Evolutionary conservation across 2,797 vertebrate genomes (phyloP), one percentile per base, ranked within the genome.

Genomic region (Coreius guichenoti): DNA sequence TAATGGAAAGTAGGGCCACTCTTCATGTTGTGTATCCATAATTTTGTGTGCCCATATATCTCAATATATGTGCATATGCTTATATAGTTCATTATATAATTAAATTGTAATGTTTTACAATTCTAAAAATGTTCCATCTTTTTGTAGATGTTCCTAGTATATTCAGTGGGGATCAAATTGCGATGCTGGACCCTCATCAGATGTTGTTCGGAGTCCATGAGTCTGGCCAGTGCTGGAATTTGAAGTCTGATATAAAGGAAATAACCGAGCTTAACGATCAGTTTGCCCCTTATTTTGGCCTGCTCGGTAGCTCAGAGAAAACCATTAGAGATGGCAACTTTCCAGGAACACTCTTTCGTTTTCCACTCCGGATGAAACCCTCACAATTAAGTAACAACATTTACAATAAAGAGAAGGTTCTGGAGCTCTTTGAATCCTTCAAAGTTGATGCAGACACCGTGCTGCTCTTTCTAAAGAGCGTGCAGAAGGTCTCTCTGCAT

Each of bases 111-210:
- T 31, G 17, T 54, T 68, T 68, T 31, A 45, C 12, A 81, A 81
- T 74, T 31, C 13, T 51, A 47, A 49, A 26, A 63, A 36, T 69
- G 39, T 47, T 29, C 56, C 29, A 2, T 75, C 1, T 69, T 9
- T 84, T 89, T 86, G 80, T 92, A 99, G 98, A 99, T 95, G 97
- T 98, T 84, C 98, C 98, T 82, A 98, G 98, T 92, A 99, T 99
- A 92, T 99, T 99, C 89, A 99, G 98, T 88, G 97, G 97, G 90
- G 97, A 99, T 90, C 98, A 99, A 93, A 99, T 99, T 91, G 98
- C 98, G 84, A 98, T 99, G 95, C 91, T 99, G 93, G 98, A 99
- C 92, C 98, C 98, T 84, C 98, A 99, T 93, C 97, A 99, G 90
- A 96, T 96, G 49, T 95, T 99, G 88, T 99, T 99, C 91, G 98